Base-by-base conservation (phyloP, 2,113 vertebrate genomes). In the Hiodon alosoides region DNA sequence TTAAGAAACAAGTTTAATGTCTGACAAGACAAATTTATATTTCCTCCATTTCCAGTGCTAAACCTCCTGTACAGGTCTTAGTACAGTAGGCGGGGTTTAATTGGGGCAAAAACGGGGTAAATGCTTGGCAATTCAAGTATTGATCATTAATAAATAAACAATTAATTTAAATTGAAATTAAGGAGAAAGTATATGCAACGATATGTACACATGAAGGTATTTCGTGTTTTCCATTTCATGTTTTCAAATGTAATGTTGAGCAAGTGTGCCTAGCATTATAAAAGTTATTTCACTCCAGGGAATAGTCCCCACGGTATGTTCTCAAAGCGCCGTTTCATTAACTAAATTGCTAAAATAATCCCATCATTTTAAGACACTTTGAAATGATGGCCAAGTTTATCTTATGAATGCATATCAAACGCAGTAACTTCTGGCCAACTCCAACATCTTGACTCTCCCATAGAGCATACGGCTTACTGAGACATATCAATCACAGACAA, bases 391-490 rank as follows among this genome's bases (percentile, higher is more conserved):
- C 61, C 61, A 66, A 47, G 51, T 46, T 3, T 70, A 48, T 57
- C 13, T 59, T 59, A 46, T 59, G 17, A n/a, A 48, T 60, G 57
- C 31, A 46, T 46, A 59, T 57, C 54, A 46, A 4, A 58, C 10
- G 11, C 7, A 11, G 54, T 3, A 31, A 58, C 13, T 3, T 6
- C 55, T n/a, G 17, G 55, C 55, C 5, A 4, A 14, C n/a, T n/a
- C 55, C 55, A 13, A 60, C 55, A 48, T 60, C 55, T 50, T 13
- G 46, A 1, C 7, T 46, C 31, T 65, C 50, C 10, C 61, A 52
- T 48, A 64, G 74, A 50, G 5, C 14, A 55, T 50, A 67, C 60
- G 7, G 31, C 64, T 46, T 73, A 64, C 76, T 62, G 4, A 67
- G 31, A 3, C 10, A 69, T 31, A 65, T 66, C 51, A 60, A 58